These are phyloP conservation scores for Clarias laeviceps DNA, from an alignment of 2,797 vertebrate genomes.

Conservation along the genomic window DNA sequence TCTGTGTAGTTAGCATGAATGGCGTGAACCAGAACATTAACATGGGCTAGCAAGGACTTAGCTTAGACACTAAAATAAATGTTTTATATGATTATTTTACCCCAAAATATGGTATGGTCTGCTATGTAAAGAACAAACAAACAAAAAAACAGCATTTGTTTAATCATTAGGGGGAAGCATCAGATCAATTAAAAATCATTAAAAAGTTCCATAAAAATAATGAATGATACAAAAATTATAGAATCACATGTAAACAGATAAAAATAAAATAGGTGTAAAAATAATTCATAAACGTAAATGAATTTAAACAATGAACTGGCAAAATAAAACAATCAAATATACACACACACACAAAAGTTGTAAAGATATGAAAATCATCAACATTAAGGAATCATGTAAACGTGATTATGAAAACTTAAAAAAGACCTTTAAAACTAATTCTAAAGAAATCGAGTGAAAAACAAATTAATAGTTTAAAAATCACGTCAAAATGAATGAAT, in stretches of 20 bases:
- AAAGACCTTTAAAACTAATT: no score
- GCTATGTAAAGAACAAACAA: not conserved
- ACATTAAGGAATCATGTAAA: not conserved
- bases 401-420: not conserved
- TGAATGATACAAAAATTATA: not conserved
- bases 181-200: not conserved
- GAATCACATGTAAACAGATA: not conserved
- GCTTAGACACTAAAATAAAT: not conserved
- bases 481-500: not conserved
- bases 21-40: not conserved
- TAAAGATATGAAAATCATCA: not conserved
- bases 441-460: not conserved
- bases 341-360: not conserved
- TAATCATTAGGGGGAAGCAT: not conserved
- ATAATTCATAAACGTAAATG: not conserved
- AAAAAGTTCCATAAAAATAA: not conserved
- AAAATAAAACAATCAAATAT: not conserved
- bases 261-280: not conserved
- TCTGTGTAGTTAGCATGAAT: not conserved
- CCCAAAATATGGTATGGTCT: not conserved
- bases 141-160: no score
- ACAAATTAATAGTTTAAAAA: not conserved
- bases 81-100: not conserved
- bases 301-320: not conserved
- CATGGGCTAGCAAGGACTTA: not conserved